These are phyloP conservation scores for Gortyna flavago DNA, from an alignment of 2,888 invertebrate species.

Conservation along the genomic window DNA sequence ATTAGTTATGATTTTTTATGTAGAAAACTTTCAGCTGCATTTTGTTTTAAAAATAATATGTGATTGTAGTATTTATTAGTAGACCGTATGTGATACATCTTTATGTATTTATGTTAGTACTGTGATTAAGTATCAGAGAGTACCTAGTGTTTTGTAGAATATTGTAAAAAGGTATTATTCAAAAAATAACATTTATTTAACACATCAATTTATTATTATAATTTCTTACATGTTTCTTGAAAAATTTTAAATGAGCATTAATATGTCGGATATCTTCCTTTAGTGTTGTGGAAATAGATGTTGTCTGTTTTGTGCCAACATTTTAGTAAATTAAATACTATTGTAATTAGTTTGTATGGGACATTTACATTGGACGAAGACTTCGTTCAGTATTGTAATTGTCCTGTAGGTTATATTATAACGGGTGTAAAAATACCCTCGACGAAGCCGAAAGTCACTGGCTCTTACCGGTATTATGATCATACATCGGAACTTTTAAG, in stretches of 20 bases:
- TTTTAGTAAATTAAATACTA: constrained; percentile 58
- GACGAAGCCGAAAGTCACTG: neutral
- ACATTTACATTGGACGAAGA: constrained; percentile 13
- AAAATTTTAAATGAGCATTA: constrained; percentile 18
- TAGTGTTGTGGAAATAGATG: constrained; percentile 61
- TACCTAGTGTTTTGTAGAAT: constrained; percentile 10
- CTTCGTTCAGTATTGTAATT: constrained; percentile 17
- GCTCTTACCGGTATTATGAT: no score
- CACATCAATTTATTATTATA: neutral
- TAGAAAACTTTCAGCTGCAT: neutral
- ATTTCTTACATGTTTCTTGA: neutral
- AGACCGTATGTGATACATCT: constrained; percentile 12
- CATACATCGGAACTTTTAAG: no score
- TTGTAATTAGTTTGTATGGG: constrained; percentile 30
- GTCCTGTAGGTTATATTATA: neutral
- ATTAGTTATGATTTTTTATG: neutral
- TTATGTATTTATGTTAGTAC: neutral
- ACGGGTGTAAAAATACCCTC: neutral
- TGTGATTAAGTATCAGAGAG: constrained; percentile 8
- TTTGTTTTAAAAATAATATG: constrained; percentile 1
- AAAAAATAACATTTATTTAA: neutral
- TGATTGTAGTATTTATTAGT: constrained; percentile 7
- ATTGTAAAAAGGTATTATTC: neutral
- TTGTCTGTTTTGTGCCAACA: constrained; percentile 67
- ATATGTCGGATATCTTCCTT: constrained; percentile 50